These are phyloP conservation scores for Tenthredo mesomela DNA, from an alignment of 2,888 invertebrate species.

Conservation along the genomic window DNA sequence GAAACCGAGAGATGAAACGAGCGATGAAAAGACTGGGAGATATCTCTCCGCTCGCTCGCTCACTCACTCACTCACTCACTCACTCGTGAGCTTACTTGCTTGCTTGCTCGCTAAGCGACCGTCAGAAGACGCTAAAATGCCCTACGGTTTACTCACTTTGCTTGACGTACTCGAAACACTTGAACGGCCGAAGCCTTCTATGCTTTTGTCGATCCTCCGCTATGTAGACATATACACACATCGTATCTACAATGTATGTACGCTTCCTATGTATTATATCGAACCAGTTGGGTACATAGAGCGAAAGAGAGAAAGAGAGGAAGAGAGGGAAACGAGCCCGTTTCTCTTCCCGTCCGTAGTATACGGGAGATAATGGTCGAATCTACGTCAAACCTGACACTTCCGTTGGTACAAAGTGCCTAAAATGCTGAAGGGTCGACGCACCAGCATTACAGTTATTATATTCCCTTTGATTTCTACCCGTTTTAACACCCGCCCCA, in stretches of 20 bases:
- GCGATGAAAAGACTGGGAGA: conserved; percentile 31
- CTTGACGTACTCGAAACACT: conserved; percentile 43
- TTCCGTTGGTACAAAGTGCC: conserved; percentile 25
- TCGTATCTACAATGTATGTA: neutral
- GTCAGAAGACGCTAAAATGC: conserved; percentile 43
- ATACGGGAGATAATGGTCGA: conserved; percentile 21
- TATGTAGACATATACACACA: neutral
- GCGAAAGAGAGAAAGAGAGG: neutral
- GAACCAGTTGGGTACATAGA: neutral
- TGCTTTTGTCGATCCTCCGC: conserved; percentile 28
- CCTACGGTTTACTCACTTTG: conserved; percentile 48
- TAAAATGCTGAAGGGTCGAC: conserved; percentile 12
- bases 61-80: neutral
- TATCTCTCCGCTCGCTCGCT: neutral
- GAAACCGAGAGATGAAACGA: conserved; percentile 18
- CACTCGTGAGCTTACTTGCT: neutral
- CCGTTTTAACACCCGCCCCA: neutral
- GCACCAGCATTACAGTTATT: conserved; percentile 21
- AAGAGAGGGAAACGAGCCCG: neutral
- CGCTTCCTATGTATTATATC: neutral
- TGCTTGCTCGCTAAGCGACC: conserved; percentile 23
- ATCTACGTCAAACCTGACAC: conserved; percentile 44
- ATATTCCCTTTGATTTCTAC: conserved; percentile 30
- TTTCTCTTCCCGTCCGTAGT: neutral
- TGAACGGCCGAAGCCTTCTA: conserved; percentile 33